Base-by-base conservation (phyloP, 2,888 invertebrate genomes). In the Thumatha senex region DNA sequence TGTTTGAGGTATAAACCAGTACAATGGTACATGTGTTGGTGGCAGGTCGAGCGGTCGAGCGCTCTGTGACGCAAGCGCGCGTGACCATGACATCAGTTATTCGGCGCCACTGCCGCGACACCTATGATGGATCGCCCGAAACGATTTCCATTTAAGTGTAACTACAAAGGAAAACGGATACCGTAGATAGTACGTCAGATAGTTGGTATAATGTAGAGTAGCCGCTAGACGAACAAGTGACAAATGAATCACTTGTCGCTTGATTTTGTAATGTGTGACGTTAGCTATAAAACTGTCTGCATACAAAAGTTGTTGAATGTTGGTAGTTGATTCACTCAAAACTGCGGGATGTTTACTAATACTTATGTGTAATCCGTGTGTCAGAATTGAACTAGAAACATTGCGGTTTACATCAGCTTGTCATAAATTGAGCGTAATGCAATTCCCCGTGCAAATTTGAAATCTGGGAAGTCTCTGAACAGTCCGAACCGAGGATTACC, bases 81-180 rank as follows among this genome's bases (percentile, higher is more conserved):
- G 82, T 84, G 88, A 83, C 86, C 86, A 75, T 88, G 87, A 86
- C 87, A 86, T 75, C 82, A 65, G 74, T 67, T 67, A 66, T 71
- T 71, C 70, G 73, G 73, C 72, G 78, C 75, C 76, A 72, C 64
- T 52, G 60, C 58, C 69, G 67, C 71, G 76, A 78, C 78, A 80
- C 72, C 72, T 67, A 72, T 79, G 80, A 80, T 81, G 72, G 69
- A 84, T 81, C 56, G 71, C 58, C 61, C 51, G 48, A 65, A 45
- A 67, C 71, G 63, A 65, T 72, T 74, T 72, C 71, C 63, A 74
- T 78, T 75, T 76, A 67, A 70, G 70, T 67, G 31, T 34, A 45
- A 58, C 29, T 35, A 48, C 52, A 61, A 58, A 63, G 67, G 62
- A 24, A 72, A 70, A 64, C 63, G 65, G 58, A 72, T 61, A 49